These are phyloP conservation scores for Hephaestus fuliginosus DNA, from an alignment of 2,797 vertebrate genomes.

Conservation along the genomic window DNA sequence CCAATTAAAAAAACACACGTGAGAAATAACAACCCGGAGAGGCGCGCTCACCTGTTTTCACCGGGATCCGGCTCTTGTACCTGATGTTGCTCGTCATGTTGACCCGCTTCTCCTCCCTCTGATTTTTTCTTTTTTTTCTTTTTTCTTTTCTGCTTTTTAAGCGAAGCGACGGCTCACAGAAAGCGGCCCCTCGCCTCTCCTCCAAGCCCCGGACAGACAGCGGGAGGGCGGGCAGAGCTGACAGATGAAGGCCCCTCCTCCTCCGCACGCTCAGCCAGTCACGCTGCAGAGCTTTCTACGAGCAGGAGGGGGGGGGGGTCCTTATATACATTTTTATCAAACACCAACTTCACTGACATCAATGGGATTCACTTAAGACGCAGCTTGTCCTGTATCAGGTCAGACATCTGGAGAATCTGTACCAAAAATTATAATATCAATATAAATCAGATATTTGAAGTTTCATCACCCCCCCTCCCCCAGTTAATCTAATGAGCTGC, in stretches of 20 bases:
- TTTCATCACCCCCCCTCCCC: no score
- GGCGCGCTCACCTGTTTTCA: constrained; percentile 91
- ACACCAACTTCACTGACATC: constrained; percentile 6
- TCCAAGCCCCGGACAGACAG: constrained; percentile 58
- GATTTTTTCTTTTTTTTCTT: background rate
- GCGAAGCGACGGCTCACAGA: constrained; percentile 60
- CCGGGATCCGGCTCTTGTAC: constrained; percentile 93
- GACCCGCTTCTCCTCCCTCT: constrained; percentile 62
- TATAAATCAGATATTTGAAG: no score
- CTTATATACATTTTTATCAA: no score
- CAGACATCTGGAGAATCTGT: background rate
- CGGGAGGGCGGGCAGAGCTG: constrained; percentile 62
- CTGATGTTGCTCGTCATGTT: constrained; percentile 93
- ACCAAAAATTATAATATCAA: background rate
- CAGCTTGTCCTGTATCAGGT: background rate
- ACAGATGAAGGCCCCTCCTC: constrained; percentile 64
- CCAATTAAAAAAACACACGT: background rate
- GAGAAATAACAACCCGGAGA: background rate
- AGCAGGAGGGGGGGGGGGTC: constrained; percentile 6
- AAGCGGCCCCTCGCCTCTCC: constrained; percentile 63
- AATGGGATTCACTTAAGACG: background rate
- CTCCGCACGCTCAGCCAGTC: constrained; percentile 44
- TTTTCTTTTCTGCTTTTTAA: background rate
- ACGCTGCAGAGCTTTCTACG: constrained; percentile 1
- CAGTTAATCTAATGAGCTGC: no score